These are phyloP conservation scores for Melanotus villosus DNA, from an alignment of 2,888 invertebrate species.

Conservation along the genomic window DNA sequence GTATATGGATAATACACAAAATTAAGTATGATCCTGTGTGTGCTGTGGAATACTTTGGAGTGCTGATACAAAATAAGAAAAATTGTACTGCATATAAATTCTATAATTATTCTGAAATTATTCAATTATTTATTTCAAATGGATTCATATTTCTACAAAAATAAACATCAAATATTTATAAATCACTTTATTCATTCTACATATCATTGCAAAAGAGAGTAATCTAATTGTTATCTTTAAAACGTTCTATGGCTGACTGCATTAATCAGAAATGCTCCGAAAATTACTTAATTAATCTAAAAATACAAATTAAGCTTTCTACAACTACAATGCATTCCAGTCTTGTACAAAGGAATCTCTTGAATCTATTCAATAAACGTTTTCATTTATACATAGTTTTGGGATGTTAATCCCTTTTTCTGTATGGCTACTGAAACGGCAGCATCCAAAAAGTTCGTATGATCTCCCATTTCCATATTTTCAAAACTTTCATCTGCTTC, in stretches of 20 bases:
- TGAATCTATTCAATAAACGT: neutral
- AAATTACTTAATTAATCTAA: neutral
- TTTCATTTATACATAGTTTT: conserved; percentile 27
- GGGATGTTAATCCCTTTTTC: conserved; percentile 77
- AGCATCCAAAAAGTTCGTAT: conserved; percentile 76
- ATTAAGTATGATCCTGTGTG: too few species aligned
- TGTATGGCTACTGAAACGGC: conserved; percentile 84
- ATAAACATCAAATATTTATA: too few species aligned
- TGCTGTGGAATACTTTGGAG: too few species aligned
- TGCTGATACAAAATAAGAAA: too few species aligned
- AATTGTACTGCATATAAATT: too few species aligned
- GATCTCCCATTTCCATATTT: conserved; percentile 54
- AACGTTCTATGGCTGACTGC: neutral
- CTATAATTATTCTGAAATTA: too few species aligned
- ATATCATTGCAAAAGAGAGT: too few species aligned
- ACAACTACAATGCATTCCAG: conserved; percentile 5
- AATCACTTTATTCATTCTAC: too few species aligned
- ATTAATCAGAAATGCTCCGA: neutral
- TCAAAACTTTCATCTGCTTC: conserved; percentile 21
- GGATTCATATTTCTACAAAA: too few species aligned
- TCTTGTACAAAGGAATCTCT: conserved; percentile 20
- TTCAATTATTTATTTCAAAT: too few species aligned
- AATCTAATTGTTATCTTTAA: neutral
- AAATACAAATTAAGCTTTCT: conserved; percentile 11
- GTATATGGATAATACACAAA: too few species aligned